Evolutionary conservation across 2,888 invertebrate genomes (phyloP).

Genomic region (Drepanosiphum platanoidis): DNA sequence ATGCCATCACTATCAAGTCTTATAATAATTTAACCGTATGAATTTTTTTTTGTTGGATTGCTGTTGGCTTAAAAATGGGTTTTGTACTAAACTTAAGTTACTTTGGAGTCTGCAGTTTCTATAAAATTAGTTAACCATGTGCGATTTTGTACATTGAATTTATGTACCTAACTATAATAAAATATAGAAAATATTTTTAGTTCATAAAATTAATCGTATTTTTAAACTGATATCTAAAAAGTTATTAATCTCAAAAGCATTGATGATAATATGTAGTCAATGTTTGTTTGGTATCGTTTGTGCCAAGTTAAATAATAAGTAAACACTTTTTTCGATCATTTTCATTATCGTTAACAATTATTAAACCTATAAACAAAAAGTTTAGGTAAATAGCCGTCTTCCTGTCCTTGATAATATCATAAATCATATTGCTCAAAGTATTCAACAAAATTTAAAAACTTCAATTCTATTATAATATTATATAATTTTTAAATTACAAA

Average conservation of each 20-base stretch:
- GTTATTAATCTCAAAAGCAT: neutral
- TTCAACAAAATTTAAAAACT: neutral
- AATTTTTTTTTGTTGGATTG: neutral
- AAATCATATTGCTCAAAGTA: slow-evolving; percentile 42
- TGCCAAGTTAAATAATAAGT: neutral
- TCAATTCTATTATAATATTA: neutral
- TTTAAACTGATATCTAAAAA: too few species aligned
- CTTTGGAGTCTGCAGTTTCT: neutral
- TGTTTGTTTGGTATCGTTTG: neutral
- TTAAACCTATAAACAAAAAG: neutral
- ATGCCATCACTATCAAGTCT: too few species aligned
- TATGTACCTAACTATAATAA: neutral
- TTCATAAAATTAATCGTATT: neutral
- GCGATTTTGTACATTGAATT: neutral
- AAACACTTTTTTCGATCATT: neutral
- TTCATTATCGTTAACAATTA: neutral
- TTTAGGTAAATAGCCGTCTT: neutral
- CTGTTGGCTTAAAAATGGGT: neutral
- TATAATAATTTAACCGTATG: neutral
- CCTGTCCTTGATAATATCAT: slow-evolving; percentile 10
- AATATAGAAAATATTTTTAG: neutral
- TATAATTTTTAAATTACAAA: neutral
- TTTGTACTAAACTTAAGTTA: neutral
- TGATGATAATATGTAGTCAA: neutral
- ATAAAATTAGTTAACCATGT: neutral